Evolutionary conservation across 2,888 invertebrate species (phyloP).

Genomic region (Prenolepis imparis): DNA sequence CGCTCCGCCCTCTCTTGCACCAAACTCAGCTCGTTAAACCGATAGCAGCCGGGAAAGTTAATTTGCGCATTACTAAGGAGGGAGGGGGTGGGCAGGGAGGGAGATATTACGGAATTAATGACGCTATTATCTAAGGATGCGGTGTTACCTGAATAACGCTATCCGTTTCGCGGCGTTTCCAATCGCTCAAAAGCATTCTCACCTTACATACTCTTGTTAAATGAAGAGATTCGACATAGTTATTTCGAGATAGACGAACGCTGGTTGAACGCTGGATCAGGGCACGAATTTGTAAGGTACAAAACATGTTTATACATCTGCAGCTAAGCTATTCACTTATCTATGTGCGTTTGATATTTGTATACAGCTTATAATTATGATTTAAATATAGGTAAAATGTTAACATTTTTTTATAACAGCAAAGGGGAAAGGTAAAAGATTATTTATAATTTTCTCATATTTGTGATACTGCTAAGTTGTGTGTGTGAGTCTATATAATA

Average conservation of each 20-base stretch:
- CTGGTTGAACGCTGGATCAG: neutral
- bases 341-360: neutral
- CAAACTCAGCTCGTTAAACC: conserved; percentile 58
- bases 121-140: conserved; percentile 51
- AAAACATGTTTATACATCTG: neutral
- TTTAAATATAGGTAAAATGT: neutral
- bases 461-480: neutral
- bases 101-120: conserved; percentile 56
- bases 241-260: neutral
- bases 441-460: neutral
- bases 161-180: conserved; percentile 33
- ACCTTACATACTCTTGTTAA: neutral
- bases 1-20: conserved; percentile 43
- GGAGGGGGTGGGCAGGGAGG: neutral
- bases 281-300: neutral
- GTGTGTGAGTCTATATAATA: neutral
- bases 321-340: neutral
- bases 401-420: neutral
- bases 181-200: conserved; percentile 15
- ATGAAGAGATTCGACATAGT: neutral
- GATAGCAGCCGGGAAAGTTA: conserved; percentile 57
- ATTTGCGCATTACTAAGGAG: conserved; percentile 49
- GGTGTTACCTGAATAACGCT: conserved; percentile 34
- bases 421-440: neutral
- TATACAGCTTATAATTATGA: neutral